Evolutionary conservation across 1,140 invertebrate species (phyloP), one percentile per base, ranked within the genome.

Genomic region (Drosophila tropicalis): DNA sequence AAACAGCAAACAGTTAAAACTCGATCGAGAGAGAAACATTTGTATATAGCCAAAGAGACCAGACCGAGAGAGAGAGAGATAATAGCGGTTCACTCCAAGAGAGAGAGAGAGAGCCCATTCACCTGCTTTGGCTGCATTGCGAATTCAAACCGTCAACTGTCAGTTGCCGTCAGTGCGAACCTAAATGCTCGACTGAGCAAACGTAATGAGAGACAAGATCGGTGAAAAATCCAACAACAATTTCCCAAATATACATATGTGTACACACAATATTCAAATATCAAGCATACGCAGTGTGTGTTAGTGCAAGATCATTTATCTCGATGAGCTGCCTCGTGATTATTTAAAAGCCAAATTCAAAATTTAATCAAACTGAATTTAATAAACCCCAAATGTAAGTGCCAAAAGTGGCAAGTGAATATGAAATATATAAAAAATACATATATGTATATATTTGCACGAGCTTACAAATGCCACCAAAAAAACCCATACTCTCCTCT

Each of bases 171-270:
- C 86, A 89, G 85, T 89, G 81, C 75, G 69, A 90, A 89, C 79
- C 75, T 72, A 90, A 79, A 81, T 76, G 85, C 78, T 63, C 85
- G 90, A 79, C 78, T 81, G 85, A 89, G 78, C 81, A 81, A 81
- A 85, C 85, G 71, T 85, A 60, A 51, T 51, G 54, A 39, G 34
- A 36, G 3, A 22, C 55, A 60, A 75, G 58, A 75, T 67, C 63
- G 55, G 67, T 17, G 17, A 19, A 19, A 22, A 51, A 10, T 36
- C 34, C 1, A 36, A 36, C 34, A 10, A 36, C 7, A 22, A 22
- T 51, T 51, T 10, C 44, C 17, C 10, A n/a, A n/a, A n/a, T n/a
- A 51, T 51, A 19, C 4, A 19, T n/a, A 22, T 22, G 22, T 47
- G 6, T 10, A 19, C 40, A 47, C 15, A 44, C 5, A 44, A 12